These are phyloP conservation scores for Syngnathus scovelli DNA, from an alignment of 2,113 vertebrate species.

Conservation along the genomic window DNA sequence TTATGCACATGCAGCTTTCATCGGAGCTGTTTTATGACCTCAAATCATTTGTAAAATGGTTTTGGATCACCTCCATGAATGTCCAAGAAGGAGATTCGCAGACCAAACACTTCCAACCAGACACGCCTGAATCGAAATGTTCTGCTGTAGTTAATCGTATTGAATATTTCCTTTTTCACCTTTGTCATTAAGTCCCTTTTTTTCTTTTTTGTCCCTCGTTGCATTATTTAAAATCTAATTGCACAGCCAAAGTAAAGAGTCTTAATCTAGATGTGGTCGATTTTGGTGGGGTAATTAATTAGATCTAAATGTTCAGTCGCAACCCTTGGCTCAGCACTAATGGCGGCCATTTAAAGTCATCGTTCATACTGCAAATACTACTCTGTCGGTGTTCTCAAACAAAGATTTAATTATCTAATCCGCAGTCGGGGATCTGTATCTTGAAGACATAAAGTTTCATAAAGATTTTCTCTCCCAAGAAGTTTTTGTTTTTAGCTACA, in stretches of 20 bases:
- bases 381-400: slow-evolving; percentile 18
- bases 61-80: slow-evolving; percentile 1
- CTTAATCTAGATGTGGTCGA: not conserved
- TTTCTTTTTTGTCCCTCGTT: not conserved
- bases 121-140: not conserved
- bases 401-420: slow-evolving; percentile 38
- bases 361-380: slow-evolving; percentile 1
- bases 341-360: slow-evolving; percentile 2
- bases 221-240: not conserved
- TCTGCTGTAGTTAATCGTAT: slow-evolving; percentile 12
- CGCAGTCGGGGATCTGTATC: slow-evolving; percentile 19
- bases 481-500: slow-evolving; percentile 14
- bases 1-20: slow-evolving; percentile 17
- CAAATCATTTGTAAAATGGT: not conserved
- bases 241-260: not conserved
- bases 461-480: slow-evolving; percentile 23
- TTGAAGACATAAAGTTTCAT: slow-evolving; percentile 26
- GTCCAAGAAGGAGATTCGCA: not conserved
- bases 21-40: not conserved
- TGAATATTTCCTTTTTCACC: slow-evolving; percentile 13
- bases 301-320: not conserved
- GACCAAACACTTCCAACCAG: not conserved
- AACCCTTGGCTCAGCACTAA: not conserved
- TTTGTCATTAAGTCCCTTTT: not conserved
- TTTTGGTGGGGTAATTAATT: not conserved